Percentiles rank a stretch among this genome's conserved stretches.
Conservation (phyloP, 2,888 invertebrate species). For the Galerucella calmariensis region DNA sequence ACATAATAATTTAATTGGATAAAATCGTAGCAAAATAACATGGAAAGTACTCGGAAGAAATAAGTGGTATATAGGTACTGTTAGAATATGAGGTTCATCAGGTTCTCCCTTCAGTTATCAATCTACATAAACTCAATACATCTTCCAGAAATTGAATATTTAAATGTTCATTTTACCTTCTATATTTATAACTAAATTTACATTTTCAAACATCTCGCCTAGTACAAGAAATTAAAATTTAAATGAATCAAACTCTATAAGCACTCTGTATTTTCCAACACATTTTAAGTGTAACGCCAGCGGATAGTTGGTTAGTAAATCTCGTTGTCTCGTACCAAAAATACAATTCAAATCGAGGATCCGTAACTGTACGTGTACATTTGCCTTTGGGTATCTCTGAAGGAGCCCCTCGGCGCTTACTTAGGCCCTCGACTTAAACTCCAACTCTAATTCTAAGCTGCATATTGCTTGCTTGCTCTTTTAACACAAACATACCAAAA, state of each 20-base stretch:
- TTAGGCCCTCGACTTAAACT: conserved; percentile 36
- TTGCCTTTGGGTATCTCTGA: conserved; percentile 58
- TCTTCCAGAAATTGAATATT: too few species aligned
- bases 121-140: too few species aligned
- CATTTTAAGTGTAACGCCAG: conserved; percentile 2
- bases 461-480: conserved; percentile 47
- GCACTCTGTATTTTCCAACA: background rate
- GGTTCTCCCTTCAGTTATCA: too few species aligned
- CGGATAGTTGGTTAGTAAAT: conserved; percentile 7
- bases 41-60: conserved; percentile 33
- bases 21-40: conserved; percentile 44
- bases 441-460: conserved; percentile 45
- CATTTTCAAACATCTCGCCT: background rate
- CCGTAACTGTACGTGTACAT: conserved; percentile 41
- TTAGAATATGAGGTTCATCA: too few species aligned
- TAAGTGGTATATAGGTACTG: too few species aligned
- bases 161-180: too few species aligned
- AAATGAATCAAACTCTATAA: background rate
- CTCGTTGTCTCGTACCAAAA: conserved; percentile 8
- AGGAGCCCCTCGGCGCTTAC: conserved; percentile 45
- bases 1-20: conserved; percentile 61
- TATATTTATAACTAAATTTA: background rate
- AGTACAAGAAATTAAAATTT: background rate
- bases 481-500: conserved; percentile 59
- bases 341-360: conserved; percentile 7